phyloP scores from a whole-genome alignment of 2,113 vertebrate genomes.

The Enhydra lutris region DNA sequence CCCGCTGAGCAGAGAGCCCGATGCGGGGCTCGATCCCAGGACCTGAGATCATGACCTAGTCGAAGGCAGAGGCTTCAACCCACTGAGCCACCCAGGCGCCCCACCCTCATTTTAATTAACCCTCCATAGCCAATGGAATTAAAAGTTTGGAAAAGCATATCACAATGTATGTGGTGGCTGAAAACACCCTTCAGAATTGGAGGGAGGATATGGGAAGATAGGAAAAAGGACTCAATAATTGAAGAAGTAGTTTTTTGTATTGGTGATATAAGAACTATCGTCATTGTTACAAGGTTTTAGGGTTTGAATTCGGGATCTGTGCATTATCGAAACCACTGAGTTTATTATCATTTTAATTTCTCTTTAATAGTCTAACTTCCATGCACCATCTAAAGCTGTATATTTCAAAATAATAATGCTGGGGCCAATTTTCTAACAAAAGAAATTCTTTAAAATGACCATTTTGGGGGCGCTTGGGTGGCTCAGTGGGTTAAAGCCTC shows the following conservation, averaged over 20 bases:
- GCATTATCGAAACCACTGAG: background rate
- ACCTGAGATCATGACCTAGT: too few species aligned
- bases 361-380: background rate
- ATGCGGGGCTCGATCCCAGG: too few species aligned
- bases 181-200: slow-evolving; percentile 17
- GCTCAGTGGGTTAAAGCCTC: too few species aligned
- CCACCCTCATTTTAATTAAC: slow-evolving; percentile 17
- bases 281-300: background rate
- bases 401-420: slow-evolving; percentile 40
- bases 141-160: slow-evolving; percentile 37
- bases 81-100: too few species aligned
- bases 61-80: too few species aligned
- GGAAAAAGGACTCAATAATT: slow-evolving; percentile 22
- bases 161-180: background rate
- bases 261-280: background rate
- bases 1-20: too few species aligned
- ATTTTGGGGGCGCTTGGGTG: background rate
- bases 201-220: background rate
- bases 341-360: background rate
- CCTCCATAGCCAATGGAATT: slow-evolving; percentile 27
- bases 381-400: background rate
- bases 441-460: slow-evolving; percentile 27
- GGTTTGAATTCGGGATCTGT: background rate
- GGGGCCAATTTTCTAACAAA: background rate
- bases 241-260: slow-evolving; percentile 2